These are phyloP conservation scores for Eurytoma adleriae DNA, from an alignment of 2,888 invertebrate genomes.

Conservation along the genomic window DNA sequence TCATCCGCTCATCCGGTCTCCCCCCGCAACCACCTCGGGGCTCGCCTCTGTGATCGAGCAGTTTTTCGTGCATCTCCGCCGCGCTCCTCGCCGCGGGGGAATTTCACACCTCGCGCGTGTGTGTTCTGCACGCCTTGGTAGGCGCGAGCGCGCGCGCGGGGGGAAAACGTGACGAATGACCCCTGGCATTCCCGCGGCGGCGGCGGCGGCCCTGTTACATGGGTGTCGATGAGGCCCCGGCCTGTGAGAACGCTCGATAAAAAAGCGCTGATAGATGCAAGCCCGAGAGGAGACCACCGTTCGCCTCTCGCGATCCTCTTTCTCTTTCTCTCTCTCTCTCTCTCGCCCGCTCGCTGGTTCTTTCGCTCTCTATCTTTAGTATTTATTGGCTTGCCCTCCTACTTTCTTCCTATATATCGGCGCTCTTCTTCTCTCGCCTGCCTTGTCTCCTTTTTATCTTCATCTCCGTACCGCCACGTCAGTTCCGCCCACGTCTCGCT, in stretches of 20 bases:
- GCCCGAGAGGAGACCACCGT: slow-evolving; percentile 60
- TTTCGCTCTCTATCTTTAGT: slow-evolving; percentile 27
- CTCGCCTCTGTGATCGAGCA: slow-evolving; percentile 57
- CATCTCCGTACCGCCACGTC: slow-evolving; percentile 52
- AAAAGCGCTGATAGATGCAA: slow-evolving; percentile 63
- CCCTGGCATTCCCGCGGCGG: slow-evolving; percentile 57
- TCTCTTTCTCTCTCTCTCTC: slow-evolving; percentile 34
- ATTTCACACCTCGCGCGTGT: slow-evolving; percentile 64
- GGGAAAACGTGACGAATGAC: slow-evolving; percentile 67
- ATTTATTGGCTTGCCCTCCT: slow-evolving; percentile 47
- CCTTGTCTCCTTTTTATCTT: slow-evolving; percentile 50
- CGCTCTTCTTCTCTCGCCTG: slow-evolving; percentile 13
- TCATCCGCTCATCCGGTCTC: slow-evolving; percentile 7
- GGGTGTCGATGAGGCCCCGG: slow-evolving; percentile 55
- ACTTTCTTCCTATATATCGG: slow-evolving; percentile 32
- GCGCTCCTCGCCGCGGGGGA: slow-evolving; percentile 57
- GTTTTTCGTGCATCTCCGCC: slow-evolving; percentile 55
- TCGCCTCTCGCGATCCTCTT: slow-evolving; percentile 44
- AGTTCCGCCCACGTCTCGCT: slow-evolving; percentile 55
- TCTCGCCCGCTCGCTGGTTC: slow-evolving; percentile 33
- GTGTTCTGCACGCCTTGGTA: slow-evolving; percentile 64
- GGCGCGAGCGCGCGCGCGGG: slow-evolving; percentile 60
- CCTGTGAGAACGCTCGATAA: slow-evolving; percentile 67
- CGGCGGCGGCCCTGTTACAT: slow-evolving; percentile 54
- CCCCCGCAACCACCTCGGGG: slow-evolving; percentile 36